Base-by-base conservation (phyloP, 2,113 vertebrate genomes). In the Vanacampus margaritifer region DNA sequence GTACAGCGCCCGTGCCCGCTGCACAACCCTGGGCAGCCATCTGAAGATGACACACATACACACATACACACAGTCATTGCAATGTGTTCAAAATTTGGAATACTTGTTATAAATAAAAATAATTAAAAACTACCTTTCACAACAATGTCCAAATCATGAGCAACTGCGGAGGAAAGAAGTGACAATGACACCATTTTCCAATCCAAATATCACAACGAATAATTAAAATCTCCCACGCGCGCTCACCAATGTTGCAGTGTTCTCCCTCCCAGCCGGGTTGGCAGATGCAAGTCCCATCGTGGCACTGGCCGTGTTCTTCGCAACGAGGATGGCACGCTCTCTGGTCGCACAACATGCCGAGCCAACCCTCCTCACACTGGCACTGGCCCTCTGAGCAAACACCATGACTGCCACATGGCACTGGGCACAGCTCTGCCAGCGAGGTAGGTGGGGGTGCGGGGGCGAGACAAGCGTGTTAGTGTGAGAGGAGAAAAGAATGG, bases 201-300 rank as follows among this genome's bases (percentile, higher is more conserved):
- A 82, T 72, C 67, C 66, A 67, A 80, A 71, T 71, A 68, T 84
- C 69, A 71, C 65, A 65, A 19, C 46, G 57, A 74, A 68, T 71
- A 79, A 73, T 64, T 56, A 57, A 76, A 79, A 64, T 65, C 75
- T 56, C 71, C 68, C 73, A 81, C 64, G 17, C 43, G 50, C 64
- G 58, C 95, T 94, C 92, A 99, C 97, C 97, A 12, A 97, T 96
- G 78, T 95, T 96, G 80, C 97, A 99, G 87, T 96, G 96, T 72
- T 99, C 97, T 36, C 97, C 97, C 86, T 99, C 97, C 97, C 97
- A 99, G 86, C 97, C 97, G 0, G 96, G 94, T 84, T 96, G 97
- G 86, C 97, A 99, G 87, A 98, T 92, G 78, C 97, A 99, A 84
- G 92, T 94, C 24, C 97, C 97, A 0, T 98, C 95, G 83, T 92